Evolutionary conservation across 2,888 invertebrate genomes (phyloP).

Genomic region (Chouioia cunea): DNA sequence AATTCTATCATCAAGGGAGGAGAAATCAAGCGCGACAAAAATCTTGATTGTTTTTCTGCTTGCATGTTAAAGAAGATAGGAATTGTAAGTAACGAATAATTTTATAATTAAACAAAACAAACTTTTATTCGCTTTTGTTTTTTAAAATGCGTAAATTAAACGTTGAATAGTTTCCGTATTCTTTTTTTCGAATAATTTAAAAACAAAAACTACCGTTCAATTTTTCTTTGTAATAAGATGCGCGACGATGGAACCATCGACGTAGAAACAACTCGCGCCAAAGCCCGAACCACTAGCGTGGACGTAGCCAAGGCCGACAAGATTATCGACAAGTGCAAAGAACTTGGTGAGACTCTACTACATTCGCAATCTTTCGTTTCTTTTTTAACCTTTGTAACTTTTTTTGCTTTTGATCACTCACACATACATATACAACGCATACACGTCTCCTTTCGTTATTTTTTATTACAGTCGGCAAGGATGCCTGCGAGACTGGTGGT

Average conservation of each 20-base stretch:
- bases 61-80: slow-evolving; percentile 61
- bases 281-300: slow-evolving; percentile 51
- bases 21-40: slow-evolving; percentile 51
- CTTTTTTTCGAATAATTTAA: not conserved
- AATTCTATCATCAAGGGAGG: slow-evolving; percentile 53
- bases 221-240: slow-evolving; percentile 49
- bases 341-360: slow-evolving; percentile 31
- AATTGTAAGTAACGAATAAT: slow-evolving; percentile 55
- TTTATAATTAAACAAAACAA: not conserved
- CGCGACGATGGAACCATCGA: slow-evolving; percentile 55
- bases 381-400: slow-evolving; percentile 1
- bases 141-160: no score
- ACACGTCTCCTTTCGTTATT: not conserved
- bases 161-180: not conserved
- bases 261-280: slow-evolving; percentile 51
- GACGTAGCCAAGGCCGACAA: slow-evolving; percentile 51
- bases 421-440: no score
- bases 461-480: slow-evolving; percentile 25
- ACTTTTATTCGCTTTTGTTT: no score
- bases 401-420: not conserved
- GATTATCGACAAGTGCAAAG: slow-evolving; percentile 55
- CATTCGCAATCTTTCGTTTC: not conserved
- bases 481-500: slow-evolving; percentile 31
- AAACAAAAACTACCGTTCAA: not conserved
- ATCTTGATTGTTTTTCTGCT: slow-evolving; percentile 57